These are phyloP conservation scores for Corbicula japonica DNA, from an alignment of 2,888 invertebrate species.

Conservation along the genomic window DNA sequence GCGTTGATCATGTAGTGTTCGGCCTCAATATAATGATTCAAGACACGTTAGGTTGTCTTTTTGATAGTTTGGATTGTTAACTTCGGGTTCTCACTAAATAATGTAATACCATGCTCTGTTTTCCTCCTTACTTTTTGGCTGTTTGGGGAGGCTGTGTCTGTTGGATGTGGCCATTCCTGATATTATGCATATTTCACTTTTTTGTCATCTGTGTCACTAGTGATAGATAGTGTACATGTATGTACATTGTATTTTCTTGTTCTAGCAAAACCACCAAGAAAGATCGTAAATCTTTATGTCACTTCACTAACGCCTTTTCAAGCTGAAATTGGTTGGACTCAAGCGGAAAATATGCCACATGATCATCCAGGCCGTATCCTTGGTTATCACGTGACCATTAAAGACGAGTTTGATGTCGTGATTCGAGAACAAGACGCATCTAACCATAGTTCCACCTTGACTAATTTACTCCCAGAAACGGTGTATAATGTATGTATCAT, in stretches of 20 bases:
- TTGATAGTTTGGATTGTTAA: no score
- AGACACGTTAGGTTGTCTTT: no score
- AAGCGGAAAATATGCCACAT: conserved; percentile 30
- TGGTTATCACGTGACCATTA: conserved; percentile 60
- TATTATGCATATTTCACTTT: neutral
- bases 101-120: neutral
- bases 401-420: conserved; percentile 40
- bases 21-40: no score
- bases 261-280: conserved; percentile 65
- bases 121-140: neutral
- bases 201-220: neutral
- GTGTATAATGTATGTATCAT: conserved; percentile 53
- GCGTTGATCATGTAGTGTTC: no score
- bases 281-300: conserved; percentile 55
- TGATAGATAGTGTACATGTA: neutral
- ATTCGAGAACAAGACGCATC: conserved; percentile 26
- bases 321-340: conserved; percentile 67
- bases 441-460: conserved; percentile 1
- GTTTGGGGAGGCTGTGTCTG: neutral
- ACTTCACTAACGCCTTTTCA: conserved; percentile 64
- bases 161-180: neutral
- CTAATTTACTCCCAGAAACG: conserved; percentile 63
- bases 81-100: no score
- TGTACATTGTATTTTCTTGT: neutral
- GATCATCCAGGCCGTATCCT: conserved; percentile 51